phyloP scores from a whole-genome alignment of 2,113 vertebrate species.

The Nothobranchius kuhntae region DNA sequence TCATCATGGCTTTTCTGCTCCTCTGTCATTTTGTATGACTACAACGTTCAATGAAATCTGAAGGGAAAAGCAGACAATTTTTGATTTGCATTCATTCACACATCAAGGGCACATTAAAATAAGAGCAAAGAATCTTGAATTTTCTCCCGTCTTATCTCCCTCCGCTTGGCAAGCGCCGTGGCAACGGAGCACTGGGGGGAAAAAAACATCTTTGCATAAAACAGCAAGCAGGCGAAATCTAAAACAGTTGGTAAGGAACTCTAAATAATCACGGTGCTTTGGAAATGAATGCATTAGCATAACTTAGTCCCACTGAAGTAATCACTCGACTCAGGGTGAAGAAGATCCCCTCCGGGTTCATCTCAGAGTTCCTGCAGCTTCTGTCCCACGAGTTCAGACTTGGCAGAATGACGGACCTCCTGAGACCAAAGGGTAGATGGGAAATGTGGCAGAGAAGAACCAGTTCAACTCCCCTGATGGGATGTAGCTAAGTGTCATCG shows the following conservation, averaged over 20 bases:
- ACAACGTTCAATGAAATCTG: conserved; percentile 59
- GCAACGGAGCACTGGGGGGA: conserved; percentile 49
- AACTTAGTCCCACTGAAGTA: conserved; percentile 79
- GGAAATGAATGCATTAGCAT: conserved; percentile 83
- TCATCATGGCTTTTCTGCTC: conserved; percentile 62
- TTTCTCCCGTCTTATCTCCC: conserved; percentile 72
- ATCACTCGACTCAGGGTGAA: conserved; percentile 77
- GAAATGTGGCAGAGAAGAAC: conserved; percentile 50
- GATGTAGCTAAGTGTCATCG: conserved; percentile 54
- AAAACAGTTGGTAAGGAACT: conserved; percentile 82
- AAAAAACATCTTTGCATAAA: conserved; percentile 78
- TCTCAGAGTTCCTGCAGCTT: conserved; percentile 66
- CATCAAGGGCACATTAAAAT: conserved; percentile 80
- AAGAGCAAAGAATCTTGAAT: conserved; percentile 75
- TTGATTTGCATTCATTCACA: conserved; percentile 79
- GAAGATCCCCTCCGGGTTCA: conserved; percentile 75
- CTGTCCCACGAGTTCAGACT: conserved; percentile 60
- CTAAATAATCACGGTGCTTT: conserved; percentile 82
- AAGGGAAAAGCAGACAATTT: conserved; percentile 62
- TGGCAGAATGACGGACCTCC: conserved; percentile 71
- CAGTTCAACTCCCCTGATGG: conserved; percentile 57
- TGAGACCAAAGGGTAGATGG: conserved; percentile 53
- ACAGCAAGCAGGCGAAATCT: conserved; percentile 79
- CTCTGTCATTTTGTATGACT: conserved; percentile 72
- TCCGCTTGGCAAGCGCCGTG: conserved; percentile 55